These are phyloP conservation scores for Folsomia manolachei DNA, from an alignment of 2,888 invertebrate genomes.

Conservation along the genomic window DNA sequence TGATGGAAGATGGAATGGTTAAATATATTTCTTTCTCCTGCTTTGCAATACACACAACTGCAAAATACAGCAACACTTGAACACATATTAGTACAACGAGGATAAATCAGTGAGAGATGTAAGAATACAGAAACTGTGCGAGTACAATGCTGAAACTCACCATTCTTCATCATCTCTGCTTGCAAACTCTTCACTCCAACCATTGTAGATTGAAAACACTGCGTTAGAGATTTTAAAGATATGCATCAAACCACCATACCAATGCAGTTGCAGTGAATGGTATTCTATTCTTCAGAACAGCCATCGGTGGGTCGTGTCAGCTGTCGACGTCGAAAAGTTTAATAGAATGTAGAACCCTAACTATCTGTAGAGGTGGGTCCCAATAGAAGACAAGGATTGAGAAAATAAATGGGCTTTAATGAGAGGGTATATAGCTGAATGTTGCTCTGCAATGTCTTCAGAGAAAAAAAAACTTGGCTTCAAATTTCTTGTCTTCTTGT, in stretches of 20 bases:
- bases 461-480: slow-evolving; percentile 27
- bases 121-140: too few species aligned
- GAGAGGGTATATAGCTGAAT: not conserved
- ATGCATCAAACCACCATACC: not conserved
- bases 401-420: not conserved
- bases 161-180: too few species aligned
- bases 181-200: not conserved
- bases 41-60: too few species aligned
- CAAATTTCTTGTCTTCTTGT: slow-evolving; percentile 49
- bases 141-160: too few species aligned
- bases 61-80: too few species aligned
- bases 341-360: not conserved
- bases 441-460: too few species aligned
- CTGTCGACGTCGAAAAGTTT: not conserved
- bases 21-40: too few species aligned
- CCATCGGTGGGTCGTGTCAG: not conserved
- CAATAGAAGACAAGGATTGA: not conserved
- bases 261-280: too few species aligned
- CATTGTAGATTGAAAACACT: not conserved
- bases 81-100: too few species aligned
- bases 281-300: too few species aligned
- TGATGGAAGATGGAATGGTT: too few species aligned
- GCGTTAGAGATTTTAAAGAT: slow-evolving; percentile 2
- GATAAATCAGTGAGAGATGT: too few species aligned
- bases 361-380: not conserved